Evolutionary conservation across 1,140 invertebrate genomes (phyloP), one percentile per base, ranked within the genome.

Genomic region (Apocrypta bakeri): DNA sequence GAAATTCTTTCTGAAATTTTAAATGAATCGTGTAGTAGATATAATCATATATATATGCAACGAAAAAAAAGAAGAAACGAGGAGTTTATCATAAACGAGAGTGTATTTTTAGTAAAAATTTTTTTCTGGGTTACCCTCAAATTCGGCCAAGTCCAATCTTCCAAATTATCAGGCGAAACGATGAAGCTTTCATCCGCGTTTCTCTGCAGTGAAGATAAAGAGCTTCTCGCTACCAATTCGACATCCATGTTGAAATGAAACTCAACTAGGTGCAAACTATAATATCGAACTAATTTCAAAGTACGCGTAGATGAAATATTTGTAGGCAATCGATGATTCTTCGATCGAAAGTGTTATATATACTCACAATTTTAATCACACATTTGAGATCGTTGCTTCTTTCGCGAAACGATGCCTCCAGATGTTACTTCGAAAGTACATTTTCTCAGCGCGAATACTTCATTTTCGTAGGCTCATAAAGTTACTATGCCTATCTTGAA

Each of bases 1-100:
- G 92, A 87, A 97, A 97, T 91, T 95, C 94, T 88, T 94, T 94
- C 96, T 96, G 91, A 61, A 94, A 94, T 85, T 11, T 37, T 33
- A 71, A 31, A 29, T 37, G 9, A 31, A 71, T 33, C 0, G n/a
- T 24, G 8, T 25, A n/a, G n/a, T n/a, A n/a, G n/a, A n/a, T n/a
- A n/a, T n/a, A n/a, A n/a, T n/a, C n/a, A n/a, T n/a, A n/a, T n/a
- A n/a, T n/a, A n/a, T n/a, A n/a, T n/a, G n/a, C n/a, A n/a, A n/a
- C n/a, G 64, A 66, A 12, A 61, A 61, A 61, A 61, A 21, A 61
- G n/a, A 8, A 21, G 2, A 61, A 3, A 61, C 56, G 56, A 2
- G 9, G n/a, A n/a, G n/a, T n/a, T 12, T 61, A 2, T 61, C 56
- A 12, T 6, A n/a, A 2, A 61, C 56, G n/a, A 61, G 12, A 61